Conservation (phyloP, 2,888 invertebrate genomes). For the Poecilobothrus nobilitatus region DNA sequence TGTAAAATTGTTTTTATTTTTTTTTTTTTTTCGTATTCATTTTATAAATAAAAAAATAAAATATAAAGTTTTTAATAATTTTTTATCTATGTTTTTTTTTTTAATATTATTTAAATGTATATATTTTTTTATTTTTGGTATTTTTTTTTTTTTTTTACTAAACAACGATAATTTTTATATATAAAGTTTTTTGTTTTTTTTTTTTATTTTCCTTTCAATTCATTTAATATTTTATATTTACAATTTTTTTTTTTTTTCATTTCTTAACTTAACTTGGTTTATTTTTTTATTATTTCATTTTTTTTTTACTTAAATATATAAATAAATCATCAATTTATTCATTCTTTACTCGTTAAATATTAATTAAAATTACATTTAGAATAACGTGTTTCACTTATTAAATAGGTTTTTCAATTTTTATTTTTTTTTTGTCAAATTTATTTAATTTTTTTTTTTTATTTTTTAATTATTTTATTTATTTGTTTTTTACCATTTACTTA, state of each 20-base stretch:
- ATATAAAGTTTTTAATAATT: slow-evolving; percentile 1
- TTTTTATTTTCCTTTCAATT: neutral
- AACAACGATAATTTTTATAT: neutral
- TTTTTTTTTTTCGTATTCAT: neutral
- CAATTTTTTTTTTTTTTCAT: neutral
- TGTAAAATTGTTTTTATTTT: neutral
- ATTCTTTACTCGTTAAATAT: neutral
- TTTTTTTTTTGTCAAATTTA: neutral
- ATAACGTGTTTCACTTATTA: neutral
- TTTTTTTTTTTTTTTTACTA: neutral
- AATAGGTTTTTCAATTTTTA: neutral
- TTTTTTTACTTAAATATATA: neutral
- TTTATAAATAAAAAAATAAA: slow-evolving; percentile 5
- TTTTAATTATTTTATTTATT: neutral
- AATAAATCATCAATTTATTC: slow-evolving; percentile 1
- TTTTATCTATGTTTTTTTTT: neutral
- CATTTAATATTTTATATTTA: neutral
- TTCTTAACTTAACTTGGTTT: neutral
- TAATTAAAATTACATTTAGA: slow-evolving; percentile 3
- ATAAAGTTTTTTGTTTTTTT: neutral
- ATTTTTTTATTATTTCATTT: neutral
- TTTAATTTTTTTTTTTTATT: neutral
- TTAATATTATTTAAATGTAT: neutral
- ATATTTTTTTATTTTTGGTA: neutral
- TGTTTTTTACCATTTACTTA: too few relatives aligned